These are phyloP conservation scores for Babylonia areolata DNA, from an alignment of 1,140 invertebrate species.

Conservation along the genomic window DNA sequence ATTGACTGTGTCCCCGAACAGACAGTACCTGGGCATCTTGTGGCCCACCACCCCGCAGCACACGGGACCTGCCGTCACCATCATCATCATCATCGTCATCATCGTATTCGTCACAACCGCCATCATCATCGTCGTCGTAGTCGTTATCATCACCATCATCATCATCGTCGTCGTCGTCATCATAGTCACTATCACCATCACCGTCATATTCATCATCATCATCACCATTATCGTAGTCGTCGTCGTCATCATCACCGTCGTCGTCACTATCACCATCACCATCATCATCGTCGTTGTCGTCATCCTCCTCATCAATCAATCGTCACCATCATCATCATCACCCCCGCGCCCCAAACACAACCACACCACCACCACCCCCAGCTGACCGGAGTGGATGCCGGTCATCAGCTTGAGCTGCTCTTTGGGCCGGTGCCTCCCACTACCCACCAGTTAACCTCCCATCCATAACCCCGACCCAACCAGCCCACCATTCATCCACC, in stretches of 20 bases:
- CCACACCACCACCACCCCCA: neutral
- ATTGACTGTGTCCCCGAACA: constrained; percentile 38
- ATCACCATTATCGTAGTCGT: neutral
- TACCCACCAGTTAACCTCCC: no score
- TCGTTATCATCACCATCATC: constrained; percentile 2
- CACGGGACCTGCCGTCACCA: constrained; percentile 18
- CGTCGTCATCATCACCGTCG: neutral
- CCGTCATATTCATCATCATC: neutral
- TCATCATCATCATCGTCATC: neutral
- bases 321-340: neutral
- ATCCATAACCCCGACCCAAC: neutral
- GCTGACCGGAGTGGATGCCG: constrained; percentile 92
- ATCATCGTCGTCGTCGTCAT: neutral
- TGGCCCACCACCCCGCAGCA: constrained; percentile 32
- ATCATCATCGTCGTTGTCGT: neutral
- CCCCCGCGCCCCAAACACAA: neutral
- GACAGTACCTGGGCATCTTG: constrained; percentile 38
- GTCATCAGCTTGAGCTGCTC: constrained; percentile 94
- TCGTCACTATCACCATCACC: neutral
- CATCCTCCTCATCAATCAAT: neutral
- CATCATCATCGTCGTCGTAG: neutral
- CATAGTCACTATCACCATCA: neutral
- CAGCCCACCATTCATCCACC: neutral
- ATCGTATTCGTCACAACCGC: neutral
- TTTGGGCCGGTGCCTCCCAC: constrained; percentile 84